Evolutionary conservation across 2,888 invertebrate genomes (phyloP).

Genomic region (Eristalis intricaria): DNA sequence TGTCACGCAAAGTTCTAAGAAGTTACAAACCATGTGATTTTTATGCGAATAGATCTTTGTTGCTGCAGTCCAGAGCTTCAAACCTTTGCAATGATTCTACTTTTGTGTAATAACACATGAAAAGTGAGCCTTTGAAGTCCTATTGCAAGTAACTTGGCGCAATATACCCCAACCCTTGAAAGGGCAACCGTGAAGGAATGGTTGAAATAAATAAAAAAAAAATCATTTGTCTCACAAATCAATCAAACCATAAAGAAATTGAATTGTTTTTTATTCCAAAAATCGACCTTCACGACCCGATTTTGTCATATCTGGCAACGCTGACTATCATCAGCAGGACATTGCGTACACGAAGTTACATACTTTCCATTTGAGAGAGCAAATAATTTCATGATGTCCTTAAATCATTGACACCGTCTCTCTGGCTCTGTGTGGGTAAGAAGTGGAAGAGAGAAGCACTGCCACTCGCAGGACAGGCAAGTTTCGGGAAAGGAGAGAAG

Average conservation of each 20-base stretch:
- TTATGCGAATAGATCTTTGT: too few relatives aligned
- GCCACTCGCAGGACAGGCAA: not conserved
- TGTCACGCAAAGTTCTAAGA: too few relatives aligned
- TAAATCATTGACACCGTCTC: constrained; percentile 43
- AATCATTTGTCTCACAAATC: not conserved
- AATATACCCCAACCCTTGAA: too few relatives aligned
- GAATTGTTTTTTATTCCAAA: not conserved
- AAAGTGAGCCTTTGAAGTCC: too few relatives aligned
- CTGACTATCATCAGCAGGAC: constrained; percentile 27
- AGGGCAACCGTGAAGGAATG: too few relatives aligned
- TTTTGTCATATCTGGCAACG: constrained; percentile 20
- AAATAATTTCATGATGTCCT: constrained; percentile 46
- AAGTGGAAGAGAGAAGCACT: constrained; percentile 6
- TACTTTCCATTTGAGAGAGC: constrained; percentile 53
- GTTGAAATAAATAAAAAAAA: not conserved
- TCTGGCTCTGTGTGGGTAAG: constrained; percentile 34
- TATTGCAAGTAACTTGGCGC: too few relatives aligned
- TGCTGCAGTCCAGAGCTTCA: too few relatives aligned
- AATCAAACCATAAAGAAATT: too few relatives aligned
- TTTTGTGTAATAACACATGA: too few relatives aligned
- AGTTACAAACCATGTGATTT: too few relatives aligned
- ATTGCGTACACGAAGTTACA: constrained; percentile 23
- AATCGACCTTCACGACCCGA: not conserved
- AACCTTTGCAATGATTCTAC: too few relatives aligned
- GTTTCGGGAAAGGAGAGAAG: not conserved